Evolutionary conservation across 2,113 vertebrate species (phyloP).

Genomic region (Pyrgilauda ruficollis): DNA sequence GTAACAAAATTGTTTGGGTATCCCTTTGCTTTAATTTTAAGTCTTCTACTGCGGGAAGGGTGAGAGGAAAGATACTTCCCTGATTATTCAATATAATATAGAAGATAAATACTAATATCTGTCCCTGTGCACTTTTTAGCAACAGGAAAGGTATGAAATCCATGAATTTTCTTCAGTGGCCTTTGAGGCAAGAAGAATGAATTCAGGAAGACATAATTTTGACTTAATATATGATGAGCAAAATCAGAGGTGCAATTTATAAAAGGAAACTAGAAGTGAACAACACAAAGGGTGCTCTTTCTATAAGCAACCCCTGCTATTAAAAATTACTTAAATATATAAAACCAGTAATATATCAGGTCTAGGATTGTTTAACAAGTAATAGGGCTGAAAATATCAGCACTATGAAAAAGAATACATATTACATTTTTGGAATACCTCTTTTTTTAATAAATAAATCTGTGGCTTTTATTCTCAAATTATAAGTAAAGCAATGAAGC

Average conservation of each 20-base stretch:
- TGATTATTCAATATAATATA: background rate
- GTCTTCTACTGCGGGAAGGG: background rate
- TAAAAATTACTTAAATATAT: background rate
- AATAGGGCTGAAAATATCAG: background rate
- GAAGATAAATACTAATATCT: background rate
- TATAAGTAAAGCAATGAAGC: background rate
- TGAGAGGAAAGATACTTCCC: background rate
- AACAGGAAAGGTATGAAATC: background rate
- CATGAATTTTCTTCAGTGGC: background rate
- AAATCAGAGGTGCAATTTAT: background rate
- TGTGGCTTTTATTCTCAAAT: background rate
- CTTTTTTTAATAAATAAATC: background rate
- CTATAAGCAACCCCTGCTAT: background rate
- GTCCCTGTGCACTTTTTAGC: background rate
- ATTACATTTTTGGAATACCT: background rate
- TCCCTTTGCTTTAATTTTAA: background rate
- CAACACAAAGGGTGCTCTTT: background rate
- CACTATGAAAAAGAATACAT: background rate
- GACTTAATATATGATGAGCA: background rate
- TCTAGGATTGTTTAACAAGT: background rate
- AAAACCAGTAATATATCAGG: background rate
- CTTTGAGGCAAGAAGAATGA: background rate
- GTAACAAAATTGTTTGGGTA: background rate
- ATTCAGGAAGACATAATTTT: background rate
- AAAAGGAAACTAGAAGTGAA: background rate